A percentile compares a stretch with the other conserved stretches of the same genome.
phyloP scores from a whole-genome alignment of 2,113 vertebrate genomes.

The Diadophis punctatus region DNA sequence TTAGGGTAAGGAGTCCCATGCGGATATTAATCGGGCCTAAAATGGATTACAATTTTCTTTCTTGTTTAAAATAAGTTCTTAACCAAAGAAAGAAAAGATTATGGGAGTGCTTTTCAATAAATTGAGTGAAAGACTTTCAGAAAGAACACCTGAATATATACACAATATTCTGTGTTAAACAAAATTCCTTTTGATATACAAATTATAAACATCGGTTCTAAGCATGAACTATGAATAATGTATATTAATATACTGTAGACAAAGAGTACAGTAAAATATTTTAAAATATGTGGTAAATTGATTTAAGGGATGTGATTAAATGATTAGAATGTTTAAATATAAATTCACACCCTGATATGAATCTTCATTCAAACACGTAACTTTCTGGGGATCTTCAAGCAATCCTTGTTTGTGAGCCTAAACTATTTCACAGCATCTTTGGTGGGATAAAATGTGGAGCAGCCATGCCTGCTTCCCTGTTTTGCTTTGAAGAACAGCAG shows the following conservation, averaged over 20 bases:
- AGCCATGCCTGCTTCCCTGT: background rate
- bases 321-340: background rate
- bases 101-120: background rate
- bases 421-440: background rate
- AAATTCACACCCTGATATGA: background rate
- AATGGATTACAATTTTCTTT: background rate
- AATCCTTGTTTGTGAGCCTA: background rate
- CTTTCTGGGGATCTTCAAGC: background rate
- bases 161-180: background rate
- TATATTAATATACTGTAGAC: background rate
- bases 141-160: background rate
- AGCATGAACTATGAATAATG: background rate
- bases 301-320: background rate
- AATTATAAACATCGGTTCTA: background rate
- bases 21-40: background rate
- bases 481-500: background rate
- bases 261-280: background rate
- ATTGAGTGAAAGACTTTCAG: background rate
- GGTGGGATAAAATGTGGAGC: background rate
- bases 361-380: background rate
- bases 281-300: background rate
- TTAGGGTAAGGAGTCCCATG: background rate
- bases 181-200: background rate
- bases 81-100: background rate
- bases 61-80: background rate